phyloP scores from a whole-genome alignment of 1,140 invertebrate species.

The Megalopta genalis region DNA sequence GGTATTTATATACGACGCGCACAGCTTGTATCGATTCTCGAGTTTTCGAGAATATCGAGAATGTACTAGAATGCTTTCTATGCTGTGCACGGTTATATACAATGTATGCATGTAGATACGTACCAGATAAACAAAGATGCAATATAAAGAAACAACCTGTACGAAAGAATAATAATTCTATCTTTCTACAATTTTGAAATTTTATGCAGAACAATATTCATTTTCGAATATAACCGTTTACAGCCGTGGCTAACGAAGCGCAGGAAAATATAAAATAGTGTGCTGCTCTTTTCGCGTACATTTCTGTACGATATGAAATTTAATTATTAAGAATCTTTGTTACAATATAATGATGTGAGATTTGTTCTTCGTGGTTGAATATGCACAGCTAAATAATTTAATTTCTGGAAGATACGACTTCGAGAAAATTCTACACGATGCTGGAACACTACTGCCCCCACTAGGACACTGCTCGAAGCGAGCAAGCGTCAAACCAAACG shows the following conservation, averaged over 20 bases:
- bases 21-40: constrained; percentile 5
- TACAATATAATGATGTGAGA: background rate
- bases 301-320: background rate
- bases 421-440: background rate
- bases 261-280: background rate
- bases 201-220: too few species aligned
- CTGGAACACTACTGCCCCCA: background rate
- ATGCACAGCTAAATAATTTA: too few species aligned
- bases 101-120: too few species aligned
- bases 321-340: too few species aligned
- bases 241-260: background rate
- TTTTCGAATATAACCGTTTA: background rate
- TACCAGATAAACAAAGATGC: too few species aligned
- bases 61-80: too few species aligned
- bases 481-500: background rate
- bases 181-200: too few species aligned
- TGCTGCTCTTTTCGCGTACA: too few species aligned
- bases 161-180: too few species aligned
- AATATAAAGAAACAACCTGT: too few species aligned
- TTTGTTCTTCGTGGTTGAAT: background rate
- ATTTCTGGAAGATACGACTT: background rate
- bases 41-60: constrained; percentile 28
- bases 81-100: too few species aligned
- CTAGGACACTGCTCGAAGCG: background rate
- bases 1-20: constrained; percentile 11